phyloP scores from a whole-genome alignment of 2,797 vertebrate genomes.

The Ctenopoma kingsleyae region DNA sequence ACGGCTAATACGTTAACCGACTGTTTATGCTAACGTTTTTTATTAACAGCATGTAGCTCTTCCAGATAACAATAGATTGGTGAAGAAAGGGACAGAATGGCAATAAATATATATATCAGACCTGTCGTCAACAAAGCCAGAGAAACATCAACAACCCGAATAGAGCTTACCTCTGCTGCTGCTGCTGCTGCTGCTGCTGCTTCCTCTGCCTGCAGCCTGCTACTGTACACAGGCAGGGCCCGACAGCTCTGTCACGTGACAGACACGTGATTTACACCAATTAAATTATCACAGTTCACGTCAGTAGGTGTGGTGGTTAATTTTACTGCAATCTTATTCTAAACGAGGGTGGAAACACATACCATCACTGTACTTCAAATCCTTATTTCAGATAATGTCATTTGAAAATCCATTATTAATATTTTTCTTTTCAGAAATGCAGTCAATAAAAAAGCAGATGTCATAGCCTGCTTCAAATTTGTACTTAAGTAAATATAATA shows the following conservation, averaged over 20 bases:
- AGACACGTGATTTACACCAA: conserved; percentile 70
- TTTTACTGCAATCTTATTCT: neutral
- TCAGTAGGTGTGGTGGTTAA: conserved; percentile 13
- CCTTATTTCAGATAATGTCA: no score
- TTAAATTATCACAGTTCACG: conserved; percentile 38
- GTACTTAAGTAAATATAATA: no score
- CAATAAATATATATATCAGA: conserved; percentile 7
- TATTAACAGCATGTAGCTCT: neutral
- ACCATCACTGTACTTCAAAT: no score
- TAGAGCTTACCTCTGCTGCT: conserved; percentile 57
- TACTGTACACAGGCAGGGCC: conserved; percentile 75
- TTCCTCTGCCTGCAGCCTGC: conserved; percentile 59
- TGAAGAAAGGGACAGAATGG: neutral
- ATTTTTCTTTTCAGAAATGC: no score
- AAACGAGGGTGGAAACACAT: neutral
- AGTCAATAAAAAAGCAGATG: no score
- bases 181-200: conserved; percentile 16
- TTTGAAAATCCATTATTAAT: no score
- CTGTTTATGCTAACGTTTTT: conserved; percentile 28
- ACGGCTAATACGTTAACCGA: conserved; percentile 62
- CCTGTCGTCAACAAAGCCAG: conserved; percentile 37
- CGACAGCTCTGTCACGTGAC: conserved; percentile 78
- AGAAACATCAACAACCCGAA: conserved; percentile 14
- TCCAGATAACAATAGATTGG: neutral
- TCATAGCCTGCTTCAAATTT: no score